phyloP scores from a whole-genome alignment of 2,113 vertebrate genomes.

The Onychostoma macrolepis region DNA sequence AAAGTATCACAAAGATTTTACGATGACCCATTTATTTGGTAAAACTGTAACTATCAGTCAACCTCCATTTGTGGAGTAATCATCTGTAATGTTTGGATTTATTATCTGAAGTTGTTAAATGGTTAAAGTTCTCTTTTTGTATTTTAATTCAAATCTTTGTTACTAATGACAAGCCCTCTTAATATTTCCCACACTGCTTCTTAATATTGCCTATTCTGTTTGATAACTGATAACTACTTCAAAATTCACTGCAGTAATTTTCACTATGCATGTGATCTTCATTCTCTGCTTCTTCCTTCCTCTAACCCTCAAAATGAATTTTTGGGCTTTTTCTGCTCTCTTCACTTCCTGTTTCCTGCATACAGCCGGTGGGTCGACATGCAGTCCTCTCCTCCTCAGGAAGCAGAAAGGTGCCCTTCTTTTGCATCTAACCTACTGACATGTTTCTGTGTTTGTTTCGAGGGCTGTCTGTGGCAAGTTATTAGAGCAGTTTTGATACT shows the following conservation, averaged over 20 bases:
- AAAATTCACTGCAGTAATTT: slow-evolving; percentile 3
- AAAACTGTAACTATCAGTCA: neutral
- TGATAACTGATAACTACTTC: neutral
- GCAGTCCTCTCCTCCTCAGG: slow-evolving; percentile 93
- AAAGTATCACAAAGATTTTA: neutral
- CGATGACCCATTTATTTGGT: neutral
- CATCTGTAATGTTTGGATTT: neutral
- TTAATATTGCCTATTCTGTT: neutral
- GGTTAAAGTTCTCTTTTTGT: neutral
- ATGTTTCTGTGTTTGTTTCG: neutral
- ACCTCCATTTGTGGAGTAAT: neutral
- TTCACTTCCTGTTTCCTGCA: slow-evolving; percentile 82
- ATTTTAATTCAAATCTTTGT: neutral
- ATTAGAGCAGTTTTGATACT: neutral
- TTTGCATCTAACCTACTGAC: neutral
- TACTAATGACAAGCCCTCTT: neutral
- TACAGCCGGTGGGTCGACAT: slow-evolving; percentile 93
- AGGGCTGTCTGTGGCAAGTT: neutral
- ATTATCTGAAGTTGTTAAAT: neutral
- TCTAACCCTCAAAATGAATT: slow-evolving; percentile 44
- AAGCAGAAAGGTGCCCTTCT: slow-evolving; percentile 89
- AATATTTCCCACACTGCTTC: slow-evolving; percentile 11
- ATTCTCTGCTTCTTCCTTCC: slow-evolving; percentile 1
- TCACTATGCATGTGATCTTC: slow-evolving; percentile 23
- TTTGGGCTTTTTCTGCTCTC: slow-evolving; percentile 64